Conservation (phyloP, 2,113 vertebrate species). For the Physeter macrocephalus region DNA sequence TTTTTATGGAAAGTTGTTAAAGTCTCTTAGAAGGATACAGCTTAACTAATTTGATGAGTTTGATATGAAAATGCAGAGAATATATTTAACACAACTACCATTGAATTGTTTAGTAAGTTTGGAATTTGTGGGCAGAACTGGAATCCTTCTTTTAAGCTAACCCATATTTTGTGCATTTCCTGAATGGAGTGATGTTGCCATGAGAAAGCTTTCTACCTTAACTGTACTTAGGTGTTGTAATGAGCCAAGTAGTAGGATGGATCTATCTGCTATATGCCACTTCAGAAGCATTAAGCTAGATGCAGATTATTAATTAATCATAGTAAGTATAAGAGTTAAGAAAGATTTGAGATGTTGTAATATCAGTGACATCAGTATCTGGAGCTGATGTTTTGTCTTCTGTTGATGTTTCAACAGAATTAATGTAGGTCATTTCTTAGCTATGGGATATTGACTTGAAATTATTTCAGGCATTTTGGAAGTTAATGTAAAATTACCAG, state of each 20-base stretch:
- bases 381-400: neutral
- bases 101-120: neutral
- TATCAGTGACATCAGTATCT: neutral
- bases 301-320: neutral
- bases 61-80: neutral
- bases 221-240: neutral
- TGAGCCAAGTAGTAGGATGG: neutral
- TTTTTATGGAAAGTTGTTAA: neutral
- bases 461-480: slow-evolving; percentile 20
- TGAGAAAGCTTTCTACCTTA: neutral
- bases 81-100: neutral
- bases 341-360: neutral
- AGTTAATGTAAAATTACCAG: slow-evolving; percentile 17
- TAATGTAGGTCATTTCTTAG: neutral
- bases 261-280: neutral
- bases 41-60: neutral
- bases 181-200: neutral
- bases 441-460: neutral
- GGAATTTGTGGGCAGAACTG: slow-evolving; percentile 5
- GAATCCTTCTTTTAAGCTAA: neutral
- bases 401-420: neutral
- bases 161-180: neutral
- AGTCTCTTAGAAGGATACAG: neutral
- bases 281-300: neutral
- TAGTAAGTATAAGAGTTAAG: neutral